Conservation (phyloP, 2,797 vertebrate species). For the Amblyraja radiata region DNA sequence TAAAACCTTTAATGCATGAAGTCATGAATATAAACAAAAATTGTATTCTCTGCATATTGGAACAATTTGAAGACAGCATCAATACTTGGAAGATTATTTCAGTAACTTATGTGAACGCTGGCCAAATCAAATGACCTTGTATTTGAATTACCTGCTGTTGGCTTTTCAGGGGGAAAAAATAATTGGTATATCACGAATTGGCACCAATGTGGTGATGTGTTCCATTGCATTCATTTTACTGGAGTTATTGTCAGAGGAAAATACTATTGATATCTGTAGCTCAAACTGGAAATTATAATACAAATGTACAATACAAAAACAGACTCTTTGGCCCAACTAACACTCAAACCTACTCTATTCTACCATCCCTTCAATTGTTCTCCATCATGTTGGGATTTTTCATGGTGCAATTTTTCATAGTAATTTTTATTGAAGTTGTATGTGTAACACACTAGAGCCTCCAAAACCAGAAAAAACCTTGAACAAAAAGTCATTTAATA, state of each 20-base stretch:
- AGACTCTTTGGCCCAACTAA: not conserved
- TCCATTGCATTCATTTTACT: not conserved
- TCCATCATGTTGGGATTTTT: not conserved
- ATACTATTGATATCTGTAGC: no score
- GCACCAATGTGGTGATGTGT: not conserved
- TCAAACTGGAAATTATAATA: no score
- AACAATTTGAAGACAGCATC: not conserved
- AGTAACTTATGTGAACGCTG: not conserved
- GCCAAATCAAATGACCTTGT: not conserved
- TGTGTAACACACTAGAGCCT: not conserved
- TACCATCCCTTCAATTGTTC: not conserved
- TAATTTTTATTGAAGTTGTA: not conserved
- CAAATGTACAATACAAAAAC: not conserved
- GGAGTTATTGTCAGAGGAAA: not conserved
- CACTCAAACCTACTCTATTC: not conserved
- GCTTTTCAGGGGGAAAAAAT: not conserved
- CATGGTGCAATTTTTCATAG: not conserved
- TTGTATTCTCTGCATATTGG: not conserved
- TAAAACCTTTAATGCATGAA: not conserved
- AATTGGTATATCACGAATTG: not conserved
- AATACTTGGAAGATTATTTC: not conserved
- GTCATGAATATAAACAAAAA: not conserved
- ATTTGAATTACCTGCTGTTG: not conserved
- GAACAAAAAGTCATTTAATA: not conserved
- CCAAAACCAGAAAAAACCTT: not conserved